These are phyloP conservation scores for Chalcosyrphus nemorum DNA, from an alignment of 2,888 invertebrate species.

Conservation along the genomic window DNA sequence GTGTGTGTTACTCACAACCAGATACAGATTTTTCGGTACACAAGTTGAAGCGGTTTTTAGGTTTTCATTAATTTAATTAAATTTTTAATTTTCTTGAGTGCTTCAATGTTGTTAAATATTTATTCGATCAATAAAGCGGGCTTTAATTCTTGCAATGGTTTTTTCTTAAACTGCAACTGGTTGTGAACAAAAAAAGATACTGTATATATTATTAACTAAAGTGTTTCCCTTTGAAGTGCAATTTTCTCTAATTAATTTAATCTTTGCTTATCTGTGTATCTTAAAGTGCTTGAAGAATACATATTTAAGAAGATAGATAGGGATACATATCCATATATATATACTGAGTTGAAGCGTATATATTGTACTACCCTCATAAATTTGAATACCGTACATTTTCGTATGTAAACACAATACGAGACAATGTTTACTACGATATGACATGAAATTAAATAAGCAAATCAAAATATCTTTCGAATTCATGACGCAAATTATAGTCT, in stretches of 20 bases:
- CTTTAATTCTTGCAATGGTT: neutral
- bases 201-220: neutral
- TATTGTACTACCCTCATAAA: neutral
- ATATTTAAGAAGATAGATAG: neutral
- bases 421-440: conserved; percentile 2
- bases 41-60: conserved; percentile 28
- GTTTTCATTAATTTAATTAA: conserved; percentile 6
- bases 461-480: neutral
- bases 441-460: neutral
- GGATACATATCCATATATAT: neutral
- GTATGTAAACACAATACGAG: conserved; percentile 19
- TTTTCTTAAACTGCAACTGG: conserved; percentile 20
- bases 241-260: neutral
- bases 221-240: conserved; percentile 6
- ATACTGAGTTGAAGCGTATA: neutral
- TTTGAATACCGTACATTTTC: neutral
- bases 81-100: neutral
- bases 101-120: neutral
- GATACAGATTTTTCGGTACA: conserved; percentile 65
- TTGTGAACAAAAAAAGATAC: conserved; percentile 14
- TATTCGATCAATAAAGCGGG: conserved; percentile 3
- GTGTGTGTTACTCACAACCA: conserved; percentile 11
- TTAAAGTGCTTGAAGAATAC: neutral
- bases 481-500: conserved; percentile 5
- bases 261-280: conserved; percentile 18